These are phyloP conservation scores for Corynorhinus townsendii DNA, from an alignment of 2,113 vertebrate species.

Conservation along the genomic window DNA sequence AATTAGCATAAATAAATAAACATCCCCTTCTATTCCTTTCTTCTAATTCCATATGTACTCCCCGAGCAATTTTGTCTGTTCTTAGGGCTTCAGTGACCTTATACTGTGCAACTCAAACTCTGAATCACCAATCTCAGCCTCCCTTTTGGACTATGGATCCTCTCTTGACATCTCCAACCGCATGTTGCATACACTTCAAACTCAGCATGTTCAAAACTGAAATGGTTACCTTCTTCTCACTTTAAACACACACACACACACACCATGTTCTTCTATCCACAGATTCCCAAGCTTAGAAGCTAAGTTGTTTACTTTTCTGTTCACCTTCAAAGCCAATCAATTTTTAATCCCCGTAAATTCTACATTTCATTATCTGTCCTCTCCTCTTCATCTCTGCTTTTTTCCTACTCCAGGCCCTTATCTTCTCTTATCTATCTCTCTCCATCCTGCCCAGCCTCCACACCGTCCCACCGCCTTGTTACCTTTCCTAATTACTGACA, in stretches of 20 bases:
- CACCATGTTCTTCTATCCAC: background rate
- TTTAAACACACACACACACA: background rate
- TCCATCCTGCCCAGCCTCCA: background rate
- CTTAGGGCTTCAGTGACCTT: background rate
- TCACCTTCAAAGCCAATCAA: background rate
- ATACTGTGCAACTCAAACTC: background rate
- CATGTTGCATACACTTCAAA: background rate
- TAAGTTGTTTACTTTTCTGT: background rate
- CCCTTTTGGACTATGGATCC: background rate
- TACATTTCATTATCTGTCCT: background rate
- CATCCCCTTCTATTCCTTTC: background rate
- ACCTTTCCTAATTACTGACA: conserved; percentile 1
- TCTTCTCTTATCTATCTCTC: background rate
- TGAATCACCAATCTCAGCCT: background rate
- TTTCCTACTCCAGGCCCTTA: background rate
- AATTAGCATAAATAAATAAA: background rate
- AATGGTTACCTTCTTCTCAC: background rate
- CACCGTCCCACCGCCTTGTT: background rate
- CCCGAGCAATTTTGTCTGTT: background rate
- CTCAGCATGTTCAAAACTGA: background rate
- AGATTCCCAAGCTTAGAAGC: background rate
- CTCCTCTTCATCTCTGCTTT: background rate
- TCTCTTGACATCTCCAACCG: background rate
- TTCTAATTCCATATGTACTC: background rate
- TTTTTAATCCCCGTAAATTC: background rate